A percentile compares a stretch with the other conserved stretches of the same genome.
Conservation (phyloP, 2,113 vertebrate genomes). For the Archocentrus centrarchus region DNA sequence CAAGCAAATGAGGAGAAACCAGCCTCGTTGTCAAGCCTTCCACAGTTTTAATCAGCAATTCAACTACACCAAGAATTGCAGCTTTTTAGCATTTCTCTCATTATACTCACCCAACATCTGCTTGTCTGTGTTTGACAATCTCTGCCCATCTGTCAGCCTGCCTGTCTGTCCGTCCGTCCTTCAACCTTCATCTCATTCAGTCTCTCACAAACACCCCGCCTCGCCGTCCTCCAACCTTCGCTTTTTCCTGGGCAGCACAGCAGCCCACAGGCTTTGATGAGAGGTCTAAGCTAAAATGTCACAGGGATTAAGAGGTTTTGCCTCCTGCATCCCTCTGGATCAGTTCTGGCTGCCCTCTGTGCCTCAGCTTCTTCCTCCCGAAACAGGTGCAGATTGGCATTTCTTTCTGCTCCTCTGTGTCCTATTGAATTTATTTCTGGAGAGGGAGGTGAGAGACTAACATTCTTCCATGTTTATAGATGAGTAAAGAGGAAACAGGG, state of each 20-base stretch:
- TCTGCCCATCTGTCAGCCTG: not conserved
- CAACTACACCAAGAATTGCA: not conserved
- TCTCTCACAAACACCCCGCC: conserved; percentile 14
- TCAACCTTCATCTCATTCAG: conserved; percentile 25
- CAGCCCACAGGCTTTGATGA: conserved; percentile 57
- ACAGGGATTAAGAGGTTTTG: conserved; percentile 68
- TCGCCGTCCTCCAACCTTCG: not conserved
- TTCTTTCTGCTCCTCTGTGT: conserved; percentile 40
- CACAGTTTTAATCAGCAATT: not conserved
- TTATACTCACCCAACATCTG: conserved; percentile 20
- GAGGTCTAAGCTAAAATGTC: conserved; percentile 66
- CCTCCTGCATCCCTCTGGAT: conserved; percentile 61
- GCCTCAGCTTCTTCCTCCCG: conserved; percentile 9
- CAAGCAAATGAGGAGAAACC: not conserved
- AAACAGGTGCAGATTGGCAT: conserved; percentile 54
- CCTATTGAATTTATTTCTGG: conserved; percentile 46
- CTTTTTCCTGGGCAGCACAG: conserved; percentile 22
- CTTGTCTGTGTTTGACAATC: conserved; percentile 1
- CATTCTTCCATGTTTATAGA: conserved; percentile 41
- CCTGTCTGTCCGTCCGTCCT: not conserved
- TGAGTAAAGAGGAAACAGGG: conserved; percentile 25
- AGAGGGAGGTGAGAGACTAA: conserved; percentile 21
- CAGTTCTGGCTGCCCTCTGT: conserved; percentile 44
- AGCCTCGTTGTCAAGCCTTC: not conserved
- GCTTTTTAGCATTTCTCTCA: not conserved